Evolutionary conservation across 1,140 invertebrate species (phyloP), one percentile per base, ranked within the genome.

Genomic region (Saccostrea glomerata): DNA sequence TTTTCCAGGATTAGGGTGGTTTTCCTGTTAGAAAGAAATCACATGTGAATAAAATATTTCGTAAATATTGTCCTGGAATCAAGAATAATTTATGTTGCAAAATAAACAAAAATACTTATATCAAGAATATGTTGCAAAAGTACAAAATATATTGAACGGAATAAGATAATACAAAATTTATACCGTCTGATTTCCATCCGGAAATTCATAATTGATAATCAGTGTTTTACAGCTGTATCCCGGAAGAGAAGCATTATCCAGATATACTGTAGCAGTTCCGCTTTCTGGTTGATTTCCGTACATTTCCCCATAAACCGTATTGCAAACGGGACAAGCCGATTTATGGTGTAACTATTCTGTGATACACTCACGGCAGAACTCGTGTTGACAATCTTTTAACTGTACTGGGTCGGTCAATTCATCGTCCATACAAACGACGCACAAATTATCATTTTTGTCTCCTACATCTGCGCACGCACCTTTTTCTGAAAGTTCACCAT

Each of bases 251-350:
- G 20, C n/a, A 0, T 63, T 11, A 2, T 63, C 23, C 13, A 60
- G 25, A 47, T 85, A 82, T 13, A 66, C 58, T 25, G 47, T 82
- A 20, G 77, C 87, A 82, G 88, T 91, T 13, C 82, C 89, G n/a
- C 89, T 85, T 23, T n/a, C 13, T n/a, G 93, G 93, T 85, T 93
- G 92, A 47, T 92, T 91, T 47, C 93, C 93, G 13, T 23, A 92
- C 36, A 92, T 66, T 36, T 83, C 83, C n/a, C 92, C 92, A 87
- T 91, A 93, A 20, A 91, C 54, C 12, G 60, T 89, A 23, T 87
- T 87, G 90, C 93, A 94, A 36, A 90, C 87, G 12, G 93, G 93
- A 86, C 93, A 94, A 3, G 86, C 77, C 2, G 90, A 91, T 56
- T 91, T 91, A 23, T 55, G 63, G 56, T 30, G 36, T 23, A 87